Evolutionary conservation across 1,140 invertebrate species (phyloP), one percentile per base, ranked within the genome.

Genomic region (Orchesella cincta): DNA sequence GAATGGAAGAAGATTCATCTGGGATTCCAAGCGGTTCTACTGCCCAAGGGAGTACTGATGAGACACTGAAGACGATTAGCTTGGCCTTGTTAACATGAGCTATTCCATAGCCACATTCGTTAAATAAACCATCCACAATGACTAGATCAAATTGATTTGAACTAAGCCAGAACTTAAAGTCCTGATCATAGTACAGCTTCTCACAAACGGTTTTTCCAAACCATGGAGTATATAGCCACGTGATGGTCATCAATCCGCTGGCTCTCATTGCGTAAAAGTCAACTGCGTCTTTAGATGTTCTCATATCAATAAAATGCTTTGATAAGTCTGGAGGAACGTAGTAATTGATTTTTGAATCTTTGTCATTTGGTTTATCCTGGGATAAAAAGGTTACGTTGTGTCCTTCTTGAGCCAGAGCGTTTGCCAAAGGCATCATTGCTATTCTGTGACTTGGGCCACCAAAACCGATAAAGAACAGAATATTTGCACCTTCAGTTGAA

Each of bases 121-220:
- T 82, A 79, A 83, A 83, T 75, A 83, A 82, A 16, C 75, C 79
- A 1, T 81, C 81, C 29, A 84, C 74, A 26, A 85, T 80, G 8
- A 84, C 80, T 0, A 85, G 71, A 73, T 85, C 84, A 52, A 83
- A 83, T 26, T 73, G 36, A 18, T 8, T 54, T 16, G 14, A 14
- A 23, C 23, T 8, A 18, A 73, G 3, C 36, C 14, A n/a, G 14
- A 39, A 3, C 1, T 12, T 3, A 20, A 73, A 26, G 5, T 14
- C 14, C 2, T 8, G 5, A 39, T 51, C 39, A 5, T 39, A 2
- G 16, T 46, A 36, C 1, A 73, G n/a, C 20, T 1, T 8, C 23
- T 73, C 12, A 39, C 71, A 73, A 16, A 26, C 14, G 3, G 5
- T 39, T 16, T 8, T 23, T 39, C 12, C 35, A 39, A 39, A 73